Base-by-base conservation (phyloP, 2,888 invertebrate genomes). In the Nomada goodeniana region DNA sequence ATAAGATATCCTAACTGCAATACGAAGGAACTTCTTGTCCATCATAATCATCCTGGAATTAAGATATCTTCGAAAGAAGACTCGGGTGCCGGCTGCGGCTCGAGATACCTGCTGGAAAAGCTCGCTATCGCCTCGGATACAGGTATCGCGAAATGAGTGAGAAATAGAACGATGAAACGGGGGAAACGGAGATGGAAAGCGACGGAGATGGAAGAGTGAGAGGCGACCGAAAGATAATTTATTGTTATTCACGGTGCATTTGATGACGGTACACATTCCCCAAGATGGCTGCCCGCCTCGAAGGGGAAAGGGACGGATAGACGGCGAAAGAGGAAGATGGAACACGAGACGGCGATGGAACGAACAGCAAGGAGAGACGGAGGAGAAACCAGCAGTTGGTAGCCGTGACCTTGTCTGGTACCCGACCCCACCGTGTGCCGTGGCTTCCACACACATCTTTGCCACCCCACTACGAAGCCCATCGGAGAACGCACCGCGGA, bases 351-450 rank as follows among this genome's bases (percentile, higher is more conserved):
- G 61, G 73, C 68, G 57, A 47, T 15, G 50, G 26, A 64, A 42
- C 69, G 53, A 50, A 7, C 36, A 7, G 36, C 23, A 9, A 23
- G 42, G 67, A 61, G 52, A 63, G 61, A 72, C 59, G 47, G 70
- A 72, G 80, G 80, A 80, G 86, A 86, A 86, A 88, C 83, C 85
- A 88, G 90, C 88, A 83, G 89, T 90, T 90, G 91, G 91, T 90
- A 93, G 91, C 92, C 93, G 91, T 93, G 93, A 93, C 93, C 93
- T 93, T 93, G 93, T 93, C 93, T 92, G 92, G 90, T 90, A 87
- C 88, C 90, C 87, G 86, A 84, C 88, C 87, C 89, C 90, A 89
- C 88, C 83, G 86, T 87, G 79, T 78, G 84, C 82, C 88, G 80
- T 76, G 84, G 81, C 81, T 87, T 84, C 83, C 82, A 85, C 83